Evolutionary conservation across 2,113 vertebrate species (phyloP), one percentile per base, ranked within the genome.

Genomic region (Psephotus haematonotus): DNA sequence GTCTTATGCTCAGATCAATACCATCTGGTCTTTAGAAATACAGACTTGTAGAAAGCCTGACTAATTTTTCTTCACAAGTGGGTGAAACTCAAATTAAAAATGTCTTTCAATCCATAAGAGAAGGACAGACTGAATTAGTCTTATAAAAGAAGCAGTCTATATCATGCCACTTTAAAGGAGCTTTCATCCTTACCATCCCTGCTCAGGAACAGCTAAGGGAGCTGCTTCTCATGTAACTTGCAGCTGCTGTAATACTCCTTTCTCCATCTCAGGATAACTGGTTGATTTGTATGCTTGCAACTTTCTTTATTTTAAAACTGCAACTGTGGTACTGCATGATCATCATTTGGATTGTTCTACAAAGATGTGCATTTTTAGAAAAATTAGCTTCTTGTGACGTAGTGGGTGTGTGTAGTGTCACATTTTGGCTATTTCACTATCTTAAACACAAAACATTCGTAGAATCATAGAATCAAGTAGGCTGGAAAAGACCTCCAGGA

Each of bases 1-100:
- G 90, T 67, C 37, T 95, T 92, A 87, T 91, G 77, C 68, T 95
- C 89, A 82, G 47, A 89, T 95, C 74, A 93, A 87, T 92, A 82
- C 77, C 77, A 82, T 89, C 77, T 91, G 83, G 47, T 82, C 88
- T 79, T 79, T 37, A 87, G 35, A 84, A 93, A 84, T 27, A 84
- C 12, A 79, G 18, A 68, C 55, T 69, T 79, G 29, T 43, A 89
- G 47, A 92, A 92, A 92, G n/a, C 28, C 39, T 92, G 57, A 79
- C 57, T 91, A 35, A 35, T 92, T 95, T 93, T 95, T 72, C 57
- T 79, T 55, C 33, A 17, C 18, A 72, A 92, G 43, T 47, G 44
- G 29, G 33, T 57, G 39, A 87, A 95, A 84, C 9, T 81, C n/a
- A 39, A 86, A 92, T 82, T 82, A 92, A 88, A 93, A 79, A 52